Percentiles rank a stretch among this genome's conserved stretches.
Evolutionary conservation across 64 coral and sea anemone genomes (phyloP).

Genomic region (Stichodactyla mertensii): DNA sequence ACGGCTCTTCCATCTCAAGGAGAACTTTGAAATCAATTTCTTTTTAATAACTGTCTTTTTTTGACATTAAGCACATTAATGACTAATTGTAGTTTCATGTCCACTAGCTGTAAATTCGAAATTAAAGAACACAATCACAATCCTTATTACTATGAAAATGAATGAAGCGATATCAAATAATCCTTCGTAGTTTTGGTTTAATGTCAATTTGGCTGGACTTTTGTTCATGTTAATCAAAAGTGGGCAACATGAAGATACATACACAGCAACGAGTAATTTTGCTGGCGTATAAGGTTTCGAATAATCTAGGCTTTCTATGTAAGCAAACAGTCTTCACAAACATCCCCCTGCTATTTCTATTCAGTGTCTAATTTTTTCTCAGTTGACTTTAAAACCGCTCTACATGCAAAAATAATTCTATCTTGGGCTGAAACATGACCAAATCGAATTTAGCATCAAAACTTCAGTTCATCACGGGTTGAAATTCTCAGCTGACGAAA

Average conservation of each 20-base stretch:
- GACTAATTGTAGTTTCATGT: not conserved
- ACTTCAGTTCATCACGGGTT: too few relatives aligned
- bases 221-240: too few relatives aligned
- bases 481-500: not conserved
- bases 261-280: not conserved
- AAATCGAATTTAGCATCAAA: too few relatives aligned
- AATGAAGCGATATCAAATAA: not conserved
- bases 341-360: not conserved
- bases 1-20: not conserved
- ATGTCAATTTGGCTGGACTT: not conserved
- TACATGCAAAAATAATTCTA: not conserved
- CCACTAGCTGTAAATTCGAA: not conserved
- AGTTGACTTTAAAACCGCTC: not conserved
- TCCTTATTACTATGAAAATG: not conserved
- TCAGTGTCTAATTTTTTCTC: not conserved
- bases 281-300: not conserved
- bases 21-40: not conserved
- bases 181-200: not conserved
- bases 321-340: not conserved
- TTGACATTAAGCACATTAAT: not conserved
- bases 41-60: not conserved
- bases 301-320: not conserved
- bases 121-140: not conserved
- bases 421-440: too few relatives aligned
- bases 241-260: too few relatives aligned